Conservation (phyloP, 2,888 invertebrate species). For the Invenusta paracnida region DNA sequence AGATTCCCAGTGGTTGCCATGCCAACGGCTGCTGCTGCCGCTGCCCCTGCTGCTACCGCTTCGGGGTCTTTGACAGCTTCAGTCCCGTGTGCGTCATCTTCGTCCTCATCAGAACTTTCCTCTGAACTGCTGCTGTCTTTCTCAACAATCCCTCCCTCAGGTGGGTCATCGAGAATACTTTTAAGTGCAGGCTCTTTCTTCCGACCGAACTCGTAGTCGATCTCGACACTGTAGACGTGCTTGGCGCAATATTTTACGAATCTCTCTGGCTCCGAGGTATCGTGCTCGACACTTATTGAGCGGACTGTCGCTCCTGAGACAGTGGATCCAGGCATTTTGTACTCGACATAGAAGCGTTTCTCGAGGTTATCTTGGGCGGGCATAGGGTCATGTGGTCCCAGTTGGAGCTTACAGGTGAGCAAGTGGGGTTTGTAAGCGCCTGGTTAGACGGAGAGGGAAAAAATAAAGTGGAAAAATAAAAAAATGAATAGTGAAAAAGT, state of each 20-base stretch:
- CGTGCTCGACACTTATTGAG: slow-evolving; percentile 67
- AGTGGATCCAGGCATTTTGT: slow-evolving; percentile 85
- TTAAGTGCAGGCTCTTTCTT: slow-evolving; percentile 36
- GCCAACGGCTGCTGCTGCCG: neutral
- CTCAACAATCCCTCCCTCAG: neutral
- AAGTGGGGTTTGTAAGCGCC: slow-evolving; percentile 96
- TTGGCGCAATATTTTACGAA: slow-evolving; percentile 91
- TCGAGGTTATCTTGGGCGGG: slow-evolving; percentile 76
- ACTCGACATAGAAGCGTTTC: slow-evolving; percentile 82
- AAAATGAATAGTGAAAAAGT: too few relatives aligned
- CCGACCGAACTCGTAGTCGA: slow-evolving; percentile 43
- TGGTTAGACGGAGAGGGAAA: too few relatives aligned
- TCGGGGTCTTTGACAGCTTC: neutral
- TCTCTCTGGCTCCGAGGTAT: slow-evolving; percentile 77
- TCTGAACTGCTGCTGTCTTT: neutral
- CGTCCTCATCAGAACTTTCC: neutral
- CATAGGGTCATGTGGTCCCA: slow-evolving; percentile 93
- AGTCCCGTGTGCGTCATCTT: neutral
- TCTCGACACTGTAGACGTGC: slow-evolving; percentile 65
- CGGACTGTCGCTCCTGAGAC: slow-evolving; percentile 87
- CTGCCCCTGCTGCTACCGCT: neutral
- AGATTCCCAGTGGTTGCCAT: neutral
- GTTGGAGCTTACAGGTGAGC: slow-evolving; percentile 83
- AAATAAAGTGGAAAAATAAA: neutral
- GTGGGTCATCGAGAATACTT: slow-evolving; percentile 43